A percentile compares a stretch with the other conserved stretches of the same genome.
phyloP scores from a whole-genome alignment of 2,888 invertebrate genomes.

The Lepidochrysops patricia region DNA sequence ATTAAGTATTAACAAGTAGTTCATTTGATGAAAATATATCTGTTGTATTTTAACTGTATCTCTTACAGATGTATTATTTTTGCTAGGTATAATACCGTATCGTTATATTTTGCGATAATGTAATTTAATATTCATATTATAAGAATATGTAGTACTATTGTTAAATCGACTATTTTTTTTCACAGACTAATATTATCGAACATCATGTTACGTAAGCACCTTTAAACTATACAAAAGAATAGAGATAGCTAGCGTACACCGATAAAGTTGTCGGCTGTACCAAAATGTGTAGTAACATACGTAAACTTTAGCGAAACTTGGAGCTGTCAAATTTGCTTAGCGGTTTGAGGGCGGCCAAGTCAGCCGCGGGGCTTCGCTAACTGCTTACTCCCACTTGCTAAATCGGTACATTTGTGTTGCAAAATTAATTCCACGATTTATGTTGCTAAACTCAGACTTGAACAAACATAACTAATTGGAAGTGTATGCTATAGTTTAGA shows the following conservation, averaged over 20 bases:
- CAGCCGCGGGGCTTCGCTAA: conserved; percentile 65
- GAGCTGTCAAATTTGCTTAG: conserved; percentile 74
- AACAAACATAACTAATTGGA: conserved; percentile 18
- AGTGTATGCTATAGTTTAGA: conserved; percentile 18
- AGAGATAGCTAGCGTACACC: too few species aligned
- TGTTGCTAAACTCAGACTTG: conserved; percentile 30
- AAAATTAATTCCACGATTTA: conserved; percentile 68
- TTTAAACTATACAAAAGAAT: too few species aligned
- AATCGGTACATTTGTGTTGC: conserved; percentile 71
- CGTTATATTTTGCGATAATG: too few species aligned
- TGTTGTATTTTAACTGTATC: not conserved
- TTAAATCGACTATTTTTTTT: too few species aligned
- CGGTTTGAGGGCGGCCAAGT: conserved; percentile 65
- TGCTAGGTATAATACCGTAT: not conserved
- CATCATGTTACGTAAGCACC: too few species aligned
- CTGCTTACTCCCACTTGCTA: conserved; percentile 66
- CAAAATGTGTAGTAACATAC: conserved; percentile 47
- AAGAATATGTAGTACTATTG: too few species aligned
- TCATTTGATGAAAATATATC: not conserved
- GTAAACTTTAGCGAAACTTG: conserved; percentile 64
- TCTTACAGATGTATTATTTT: not conserved
- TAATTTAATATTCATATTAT: too few species aligned
- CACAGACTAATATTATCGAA: too few species aligned
- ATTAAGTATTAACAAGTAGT: not conserved
- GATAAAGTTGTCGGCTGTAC: not conserved